These are phyloP conservation scores for Thryonomys swinderianus DNA, from an alignment of 2,113 vertebrate genomes.

Conservation along the genomic window DNA sequence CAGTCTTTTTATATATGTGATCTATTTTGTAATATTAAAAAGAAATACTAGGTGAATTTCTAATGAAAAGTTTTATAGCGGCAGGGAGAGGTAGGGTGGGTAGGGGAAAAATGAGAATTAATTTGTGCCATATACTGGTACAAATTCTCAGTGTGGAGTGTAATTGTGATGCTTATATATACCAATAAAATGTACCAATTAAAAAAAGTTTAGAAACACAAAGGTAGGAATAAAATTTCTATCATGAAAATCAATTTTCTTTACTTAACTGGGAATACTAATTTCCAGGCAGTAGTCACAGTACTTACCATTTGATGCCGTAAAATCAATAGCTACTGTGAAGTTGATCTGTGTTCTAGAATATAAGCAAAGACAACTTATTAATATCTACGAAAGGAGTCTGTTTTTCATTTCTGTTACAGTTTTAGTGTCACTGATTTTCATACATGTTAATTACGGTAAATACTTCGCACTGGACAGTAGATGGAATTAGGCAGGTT, in stretches of 20 bases:
- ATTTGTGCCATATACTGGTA: no score
- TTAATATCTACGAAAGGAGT: slow-evolving; percentile 52
- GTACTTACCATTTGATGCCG: slow-evolving; percentile 97
- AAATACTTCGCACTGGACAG: neutral
- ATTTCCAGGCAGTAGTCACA: neutral
- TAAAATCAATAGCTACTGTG: slow-evolving; percentile 99
- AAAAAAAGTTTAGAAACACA: neutral
- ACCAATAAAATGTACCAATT: no score
- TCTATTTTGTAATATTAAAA: neutral
- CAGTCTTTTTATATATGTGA: neutral
- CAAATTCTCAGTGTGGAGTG: no score
- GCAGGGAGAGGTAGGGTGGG: no score
- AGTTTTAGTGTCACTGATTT: neutral
- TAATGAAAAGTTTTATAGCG: no score
- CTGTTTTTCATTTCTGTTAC: neutral
- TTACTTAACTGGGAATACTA: neutral
- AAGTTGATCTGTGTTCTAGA: slow-evolving; percentile 99
- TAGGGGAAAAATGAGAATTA: no score
- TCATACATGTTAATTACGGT: neutral
- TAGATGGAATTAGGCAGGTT: neutral
- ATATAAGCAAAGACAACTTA: slow-evolving; percentile 69
- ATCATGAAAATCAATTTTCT: slow-evolving; percentile 14
- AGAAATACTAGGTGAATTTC: neutral
- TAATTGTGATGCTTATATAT: no score
- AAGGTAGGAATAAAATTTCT: neutral